Evolutionary conservation across 2,888 invertebrate genomes (phyloP).

Genomic region (Pristionchus entomophagus): DNA sequence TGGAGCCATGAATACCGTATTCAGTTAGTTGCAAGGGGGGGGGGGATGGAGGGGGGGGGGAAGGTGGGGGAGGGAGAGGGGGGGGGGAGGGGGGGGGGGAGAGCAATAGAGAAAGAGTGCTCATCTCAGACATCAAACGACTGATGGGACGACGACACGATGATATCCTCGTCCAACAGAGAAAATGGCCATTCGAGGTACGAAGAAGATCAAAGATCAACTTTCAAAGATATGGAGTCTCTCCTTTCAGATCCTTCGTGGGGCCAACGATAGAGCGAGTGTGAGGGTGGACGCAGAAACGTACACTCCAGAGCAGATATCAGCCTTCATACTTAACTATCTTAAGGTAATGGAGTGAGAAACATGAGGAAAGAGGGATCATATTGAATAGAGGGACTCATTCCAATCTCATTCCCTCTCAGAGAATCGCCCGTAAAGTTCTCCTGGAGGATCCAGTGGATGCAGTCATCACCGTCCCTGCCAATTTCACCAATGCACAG

Average conservation of each 20-base stretch:
- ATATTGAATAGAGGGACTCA: not conserved
- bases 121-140: constrained; percentile 25
- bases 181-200: constrained; percentile 31
- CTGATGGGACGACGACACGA: constrained; percentile 20
- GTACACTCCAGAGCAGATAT: not conserved
- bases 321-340: constrained; percentile 24
- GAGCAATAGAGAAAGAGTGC: too few species aligned
- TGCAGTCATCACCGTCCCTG: constrained; percentile 39
- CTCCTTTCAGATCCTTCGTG: not conserved
- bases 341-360: constrained; percentile 12
- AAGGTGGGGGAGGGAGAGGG: too few species aligned
- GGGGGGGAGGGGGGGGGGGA: too few species aligned
- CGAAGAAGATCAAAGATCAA: not conserved
- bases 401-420: not conserved
- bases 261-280: not conserved
- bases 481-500: constrained; percentile 44
- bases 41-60: too few species aligned
- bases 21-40: constrained; percentile 5
- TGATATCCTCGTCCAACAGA: not conserved
- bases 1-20: not conserved
- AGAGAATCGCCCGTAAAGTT: constrained; percentile 2
- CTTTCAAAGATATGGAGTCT: not conserved
- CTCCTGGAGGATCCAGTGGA: not conserved
- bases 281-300: constrained; percentile 8
- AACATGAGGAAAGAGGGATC: not conserved